Base-by-base conservation (phyloP, 1,140 invertebrate genomes). In the Eumeta japonica region DNA sequence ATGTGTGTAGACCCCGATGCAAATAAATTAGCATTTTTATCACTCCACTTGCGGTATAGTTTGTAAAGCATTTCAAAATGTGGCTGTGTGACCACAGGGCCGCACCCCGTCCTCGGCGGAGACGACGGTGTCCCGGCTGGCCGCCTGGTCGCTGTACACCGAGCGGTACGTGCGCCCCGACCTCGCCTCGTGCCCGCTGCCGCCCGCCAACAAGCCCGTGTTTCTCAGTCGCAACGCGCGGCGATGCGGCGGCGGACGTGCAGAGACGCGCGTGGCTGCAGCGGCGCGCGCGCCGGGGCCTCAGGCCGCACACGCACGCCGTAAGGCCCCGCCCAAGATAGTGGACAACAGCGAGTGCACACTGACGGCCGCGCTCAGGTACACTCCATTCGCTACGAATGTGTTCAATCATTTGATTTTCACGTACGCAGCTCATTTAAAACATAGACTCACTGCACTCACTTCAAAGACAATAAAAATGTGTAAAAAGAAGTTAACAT, bases 181-280 rank as follows among this genome's bases (percentile, higher is more conserved):
- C 33, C 16, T 2, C 24, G 28, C 40, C 28, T 35, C 9, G 16
- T 13, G 37, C 31, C 16, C 28, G 28, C 29, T 3, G 32, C 13
- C 11, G 11, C 31, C 27, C 9, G 35, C 40, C 41, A 56, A 58
- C 49, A 60, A 60, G 47, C 59, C 64, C 10, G 62, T 68, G 47
- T 68, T 65, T 53, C 51, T 67, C 19, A 41, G 47, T 1, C 45
- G 63, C 1, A 62, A 62, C 53, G 61, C 56, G 33, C 44, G 62
- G 17, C 34, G 34, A 7, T 10, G 18, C 17, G 19, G 34, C 0
- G 35, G 51, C 4, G 46, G 43, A 31, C 57, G 52, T 37, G 52
- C 50, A 19, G 31, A 20, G 33, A 30, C 31, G 27, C 27, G 29
- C 36, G 40, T 38, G 30, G 33, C 7, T 42, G 28, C 24, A 42